phyloP scores from a whole-genome alignment of 2,113 vertebrate genomes.

The Halichoerus grypus region DNA sequence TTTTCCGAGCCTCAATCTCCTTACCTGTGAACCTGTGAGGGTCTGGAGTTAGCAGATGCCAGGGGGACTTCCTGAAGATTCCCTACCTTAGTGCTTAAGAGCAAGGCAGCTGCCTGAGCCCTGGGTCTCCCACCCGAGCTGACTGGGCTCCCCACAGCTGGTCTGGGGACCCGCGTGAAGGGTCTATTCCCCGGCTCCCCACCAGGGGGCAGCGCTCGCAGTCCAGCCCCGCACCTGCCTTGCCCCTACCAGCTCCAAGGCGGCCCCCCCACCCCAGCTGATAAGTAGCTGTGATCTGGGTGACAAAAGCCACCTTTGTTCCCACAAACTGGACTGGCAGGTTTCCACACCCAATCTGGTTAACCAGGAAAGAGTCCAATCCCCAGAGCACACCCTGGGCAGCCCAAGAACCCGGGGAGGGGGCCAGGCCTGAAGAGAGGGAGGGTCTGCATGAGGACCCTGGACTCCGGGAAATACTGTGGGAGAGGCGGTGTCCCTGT shows the following conservation, averaged over 20 bases:
- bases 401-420: not conserved
- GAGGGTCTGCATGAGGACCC: not conserved
- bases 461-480: accelerated
- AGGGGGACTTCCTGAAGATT: not conserved
- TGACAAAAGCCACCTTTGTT: conserved; percentile 77
- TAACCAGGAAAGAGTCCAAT: conserved; percentile 62
- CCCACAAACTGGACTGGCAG: conserved; percentile 79
- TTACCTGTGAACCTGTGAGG: not conserved
- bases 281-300: conserved; percentile 59
- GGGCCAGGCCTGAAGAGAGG: not conserved
- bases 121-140: accelerated
- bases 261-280: not conserved
- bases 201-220: accelerated
- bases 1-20: not conserved
- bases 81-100: not conserved
- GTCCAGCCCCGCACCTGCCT: not conserved
- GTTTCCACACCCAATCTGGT: conserved; percentile 74
- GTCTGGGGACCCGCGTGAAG: not conserved
- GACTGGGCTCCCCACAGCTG: not conserved
- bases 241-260: not conserved
- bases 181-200: not conserved
- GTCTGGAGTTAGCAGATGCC: not conserved
- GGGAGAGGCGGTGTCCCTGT: not conserved
- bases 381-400: not conserved
- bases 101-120: not conserved